Conservation (phyloP, 2,888 invertebrate genomes). For the Nineta flava region DNA sequence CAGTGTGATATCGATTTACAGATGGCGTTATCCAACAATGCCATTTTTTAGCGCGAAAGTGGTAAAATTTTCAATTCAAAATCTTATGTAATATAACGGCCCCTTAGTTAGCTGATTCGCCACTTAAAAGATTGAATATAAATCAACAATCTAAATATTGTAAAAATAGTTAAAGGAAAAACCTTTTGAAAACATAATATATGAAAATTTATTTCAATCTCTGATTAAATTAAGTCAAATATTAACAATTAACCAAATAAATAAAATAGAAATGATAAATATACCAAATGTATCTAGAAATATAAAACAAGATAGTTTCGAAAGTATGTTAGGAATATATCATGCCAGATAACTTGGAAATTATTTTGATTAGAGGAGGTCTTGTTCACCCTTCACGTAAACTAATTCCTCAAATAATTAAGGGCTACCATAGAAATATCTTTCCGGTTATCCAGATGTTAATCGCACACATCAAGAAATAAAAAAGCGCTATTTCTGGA, state of each 20-base stretch:
- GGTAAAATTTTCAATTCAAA: too few species aligned
- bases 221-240: neutral
- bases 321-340: neutral
- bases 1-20: too few species aligned
- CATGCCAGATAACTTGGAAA: neutral
- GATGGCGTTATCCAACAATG: too few species aligned
- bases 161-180: too few species aligned
- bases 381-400: neutral
- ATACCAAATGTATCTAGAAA: neutral
- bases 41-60: too few species aligned
- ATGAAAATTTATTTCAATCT: neutral
- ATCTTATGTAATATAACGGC: too few species aligned
- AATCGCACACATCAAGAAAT: conserved; percentile 9
- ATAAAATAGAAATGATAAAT: neutral
- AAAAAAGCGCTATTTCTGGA: conserved; percentile 11
- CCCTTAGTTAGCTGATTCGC: too few species aligned
- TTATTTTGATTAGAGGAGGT: neutral
- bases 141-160: too few species aligned
- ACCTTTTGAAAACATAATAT: neutral
- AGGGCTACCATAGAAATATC: conserved; percentile 7
- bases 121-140: too few species aligned
- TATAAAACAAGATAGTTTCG: neutral
- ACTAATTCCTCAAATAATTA: conserved; percentile 5
- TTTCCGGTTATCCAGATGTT: conserved; percentile 9
- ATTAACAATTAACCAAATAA: neutral